phyloP scores from a whole-genome alignment of 2,888 invertebrate species.

The Suillia variegata region DNA sequence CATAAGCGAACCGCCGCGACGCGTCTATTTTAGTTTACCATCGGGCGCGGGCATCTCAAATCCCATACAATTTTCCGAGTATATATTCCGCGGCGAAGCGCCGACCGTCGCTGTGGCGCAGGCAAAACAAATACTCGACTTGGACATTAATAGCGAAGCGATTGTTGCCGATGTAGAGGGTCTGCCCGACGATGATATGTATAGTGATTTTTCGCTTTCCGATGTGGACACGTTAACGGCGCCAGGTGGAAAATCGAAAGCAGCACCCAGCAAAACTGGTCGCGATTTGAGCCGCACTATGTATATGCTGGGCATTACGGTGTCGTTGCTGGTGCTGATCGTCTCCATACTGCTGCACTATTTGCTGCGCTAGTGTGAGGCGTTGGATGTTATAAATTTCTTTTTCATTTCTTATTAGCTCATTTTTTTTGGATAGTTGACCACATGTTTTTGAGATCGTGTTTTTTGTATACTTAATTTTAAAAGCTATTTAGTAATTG shows the following conservation, averaged over 20 bases:
- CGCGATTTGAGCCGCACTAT: conserved; percentile 63
- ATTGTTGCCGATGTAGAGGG: conserved; percentile 78
- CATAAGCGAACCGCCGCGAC: conserved; percentile 87
- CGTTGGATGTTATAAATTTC: not conserved
- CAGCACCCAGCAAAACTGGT: conserved; percentile 13
- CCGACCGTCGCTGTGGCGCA: conserved; percentile 80
- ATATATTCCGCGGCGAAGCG: conserved; percentile 89
- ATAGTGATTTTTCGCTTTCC: conserved; percentile 25
- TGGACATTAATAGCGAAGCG: conserved; percentile 72
- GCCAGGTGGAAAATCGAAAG: conserved; percentile 11
- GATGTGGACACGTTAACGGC: conserved; percentile 34
- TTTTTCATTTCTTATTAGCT: too few species aligned
- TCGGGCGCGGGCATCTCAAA: conserved; percentile 53
- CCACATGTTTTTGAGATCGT: not conserved
- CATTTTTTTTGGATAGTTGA: too few species aligned
- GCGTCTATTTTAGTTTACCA: conserved; percentile 79
- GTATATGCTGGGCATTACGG: conserved; percentile 64
- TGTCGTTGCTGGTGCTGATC: conserved; percentile 67
- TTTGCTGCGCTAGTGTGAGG: conserved; percentile 34
- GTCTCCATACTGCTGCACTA: conserved; percentile 70
- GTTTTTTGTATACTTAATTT: not conserved
- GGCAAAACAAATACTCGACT: conserved; percentile 80
- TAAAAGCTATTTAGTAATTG: not conserved
- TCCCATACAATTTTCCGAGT: conserved; percentile 80
- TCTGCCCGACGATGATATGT: conserved; percentile 73